A percentile compares a stretch with the other conserved stretches of the same genome.
Evolutionary conservation across 2,888 invertebrate species (phyloP).

Genomic region (Oegoconia quadripuncta): DNA sequence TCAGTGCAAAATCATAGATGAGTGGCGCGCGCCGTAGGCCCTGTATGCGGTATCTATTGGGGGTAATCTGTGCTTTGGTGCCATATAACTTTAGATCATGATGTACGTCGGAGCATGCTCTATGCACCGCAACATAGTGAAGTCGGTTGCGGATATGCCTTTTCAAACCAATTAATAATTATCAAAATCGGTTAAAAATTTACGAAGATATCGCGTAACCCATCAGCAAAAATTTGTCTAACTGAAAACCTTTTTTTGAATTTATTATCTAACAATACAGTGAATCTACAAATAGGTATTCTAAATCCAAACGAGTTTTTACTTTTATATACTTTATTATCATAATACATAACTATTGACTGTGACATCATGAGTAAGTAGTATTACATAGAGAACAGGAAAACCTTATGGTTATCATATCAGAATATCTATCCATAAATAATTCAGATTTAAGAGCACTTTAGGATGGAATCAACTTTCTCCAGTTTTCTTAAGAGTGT

Average conservation of each 20-base stretch:
- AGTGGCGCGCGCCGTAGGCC: too few relatives aligned
- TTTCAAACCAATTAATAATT: too few relatives aligned
- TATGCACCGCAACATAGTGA: too few relatives aligned
- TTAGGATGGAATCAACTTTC: constrained; percentile 74
- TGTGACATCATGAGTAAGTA: constrained; percentile 56
- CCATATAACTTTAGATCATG: too few relatives aligned
- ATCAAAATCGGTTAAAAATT: background rate
- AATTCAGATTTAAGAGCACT: constrained; percentile 75
- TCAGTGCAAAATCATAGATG: too few relatives aligned
- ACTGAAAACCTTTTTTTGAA: background rate
- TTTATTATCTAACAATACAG: too few relatives aligned
- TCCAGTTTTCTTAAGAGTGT: constrained; percentile 57
- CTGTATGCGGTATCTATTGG: too few relatives aligned
- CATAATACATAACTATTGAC: constrained; percentile 66
- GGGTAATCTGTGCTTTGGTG: too few relatives aligned
- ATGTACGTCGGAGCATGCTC: too few relatives aligned
- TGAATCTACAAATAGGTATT: too few relatives aligned
- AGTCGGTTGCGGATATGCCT: too few relatives aligned
- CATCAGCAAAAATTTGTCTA: background rate
- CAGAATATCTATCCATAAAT: constrained; percentile 55
- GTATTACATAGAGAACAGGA: constrained; percentile 36
- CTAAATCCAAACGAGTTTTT: background rate
- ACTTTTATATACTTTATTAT: constrained; percentile 40
- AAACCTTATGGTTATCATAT: constrained; percentile 36
- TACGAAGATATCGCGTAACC: background rate